Conservation (phyloP, 2,888 invertebrate species). For the Sicus ferrugineus region DNA sequence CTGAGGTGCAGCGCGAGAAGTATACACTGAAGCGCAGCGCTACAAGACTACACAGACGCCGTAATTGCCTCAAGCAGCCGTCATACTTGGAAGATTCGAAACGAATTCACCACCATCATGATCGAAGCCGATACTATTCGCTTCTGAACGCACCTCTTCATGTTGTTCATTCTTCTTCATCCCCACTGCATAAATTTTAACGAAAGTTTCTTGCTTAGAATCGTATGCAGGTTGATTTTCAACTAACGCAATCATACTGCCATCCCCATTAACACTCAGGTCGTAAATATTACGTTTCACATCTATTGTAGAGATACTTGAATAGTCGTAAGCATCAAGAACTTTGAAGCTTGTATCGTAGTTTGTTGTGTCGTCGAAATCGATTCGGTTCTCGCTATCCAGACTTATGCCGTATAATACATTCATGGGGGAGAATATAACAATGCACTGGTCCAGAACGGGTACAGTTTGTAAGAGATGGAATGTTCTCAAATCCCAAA, state of each 20-base stretch:
- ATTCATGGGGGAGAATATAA: slow-evolving; percentile 86
- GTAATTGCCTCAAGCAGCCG: slow-evolving; percentile 48
- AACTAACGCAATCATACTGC: slow-evolving; percentile 88
- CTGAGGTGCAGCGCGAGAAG: slow-evolving; percentile 47
- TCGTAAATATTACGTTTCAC: slow-evolving; percentile 90
- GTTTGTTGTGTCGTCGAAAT: slow-evolving; percentile 76
- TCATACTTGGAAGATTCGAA: slow-evolving; percentile 38
- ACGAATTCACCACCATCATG: slow-evolving; percentile 39
- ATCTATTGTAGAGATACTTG: slow-evolving; percentile 93
- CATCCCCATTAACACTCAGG: slow-evolving; percentile 81
- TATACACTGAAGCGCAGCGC: slow-evolving; percentile 47
- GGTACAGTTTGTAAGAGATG: slow-evolving; percentile 94
- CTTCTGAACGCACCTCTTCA: slow-evolving; percentile 72
- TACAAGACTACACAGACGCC: slow-evolving; percentile 46
- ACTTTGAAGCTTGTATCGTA: slow-evolving; percentile 95
- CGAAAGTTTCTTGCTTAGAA: slow-evolving; percentile 86
- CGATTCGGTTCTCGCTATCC: slow-evolving; percentile 75
- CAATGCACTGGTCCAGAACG: slow-evolving; percentile 86
- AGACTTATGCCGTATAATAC: slow-evolving; percentile 88
- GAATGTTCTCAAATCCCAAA: slow-evolving; percentile 97
- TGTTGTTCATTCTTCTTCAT: slow-evolving; percentile 87
- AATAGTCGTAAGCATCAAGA: slow-evolving; percentile 92
- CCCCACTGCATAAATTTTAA: slow-evolving; percentile 92
- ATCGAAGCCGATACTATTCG: slow-evolving; percentile 32
- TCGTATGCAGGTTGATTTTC: slow-evolving; percentile 88